Base-by-base conservation (phyloP, 2,797 vertebrate species). In the Notamacropus eugenii region DNA sequence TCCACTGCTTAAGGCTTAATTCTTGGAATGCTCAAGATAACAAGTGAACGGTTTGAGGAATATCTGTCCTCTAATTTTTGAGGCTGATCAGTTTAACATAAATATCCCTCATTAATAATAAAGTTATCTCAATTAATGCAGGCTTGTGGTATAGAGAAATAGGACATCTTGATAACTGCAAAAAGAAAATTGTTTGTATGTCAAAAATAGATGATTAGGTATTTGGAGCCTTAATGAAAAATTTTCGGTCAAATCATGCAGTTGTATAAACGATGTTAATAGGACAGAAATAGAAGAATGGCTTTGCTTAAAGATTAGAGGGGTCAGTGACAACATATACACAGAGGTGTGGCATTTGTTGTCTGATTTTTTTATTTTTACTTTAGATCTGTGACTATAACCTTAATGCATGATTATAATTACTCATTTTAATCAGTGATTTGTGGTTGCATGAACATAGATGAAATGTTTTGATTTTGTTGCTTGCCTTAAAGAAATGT, bases 371-470 rank as follows among this genome's bases (percentile, higher is more conserved):
- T 55, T 0, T 55, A 0, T 92, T 91, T 46, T 11, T 1, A 91
- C 19, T 31, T 40, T 3, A 55, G 54, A 9, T 62, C 6, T 55
- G 22, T 93, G n/a, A 28, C 55, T 90, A 57, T 50, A 92, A 57
- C 16, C 16, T 95, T 90, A 59, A 34, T 91, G 54, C 5, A 55
- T 55, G 3, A n/a, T 58, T 92, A 92, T 90, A 95, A 96, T 97
- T 96, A n/a, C 57, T 97, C 55, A 94, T 16, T 14, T 97, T 55
- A 14, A 0, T 0, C 27, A 58, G 3, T 90, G 58, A 95, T 1
- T 58, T 87, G 0, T 94, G 87, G 14, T 40, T 54, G 11, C 1
- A 28, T 95, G 54, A 92, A 40, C 92, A n/a, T 55, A 16, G 93
- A 92, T 95, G 94, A 93, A 57, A 93, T 82, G 29, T 46, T 11